Base-by-base conservation (phyloP, 2,113 vertebrate genomes). In the Taxidea taxus region DNA sequence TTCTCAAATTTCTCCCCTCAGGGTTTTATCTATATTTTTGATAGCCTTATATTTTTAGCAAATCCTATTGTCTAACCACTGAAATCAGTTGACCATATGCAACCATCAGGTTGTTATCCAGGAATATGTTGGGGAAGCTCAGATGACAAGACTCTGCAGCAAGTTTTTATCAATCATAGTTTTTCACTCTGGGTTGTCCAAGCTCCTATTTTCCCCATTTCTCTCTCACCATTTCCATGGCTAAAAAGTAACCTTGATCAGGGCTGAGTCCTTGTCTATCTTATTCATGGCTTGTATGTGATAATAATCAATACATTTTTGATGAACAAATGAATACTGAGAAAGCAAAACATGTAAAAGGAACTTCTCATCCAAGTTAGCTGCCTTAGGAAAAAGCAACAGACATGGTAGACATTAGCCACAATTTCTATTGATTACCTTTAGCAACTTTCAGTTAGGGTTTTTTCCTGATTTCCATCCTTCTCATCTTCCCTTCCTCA, bases 11-110 rank as follows among this genome's bases (percentile, higher is more conserved):
- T 81, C 87, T 42, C 29, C 23, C 34, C 13, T 77, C 21, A 29
- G 51, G 64, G 13, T 44, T 97, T 78, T 94, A 85, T 85, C 58
- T 86, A 0, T 64, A 94, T 95, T 78, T 94, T 44, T 87, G 56
- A 60, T 60, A 51, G 23, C 37, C 44, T 90, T 83, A 64, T 68
- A 29, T 60, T 85, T 97, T 89, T 91, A 84, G 80, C 29, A 84
- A 84, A 94, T 80, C 21, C 18, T 85, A 0, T 84, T 90, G 37
- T 75, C 91, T 64, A 80, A 87, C 47, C 94, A 44, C 49, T 66
- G 18, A 70, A 83, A 92, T 97, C 39, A 87, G n/a, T 72, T 87
- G 31, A 91, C 56, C 31, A 42, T 44, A 42, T 74, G 47, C 42
- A n/a, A n/a, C n/a, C n/a, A n/a, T 51, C 23, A 82, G 72, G 66